These are phyloP conservation scores for Thereva nobilitata DNA, from an alignment of 2,888 invertebrate genomes.

Conservation along the genomic window DNA sequence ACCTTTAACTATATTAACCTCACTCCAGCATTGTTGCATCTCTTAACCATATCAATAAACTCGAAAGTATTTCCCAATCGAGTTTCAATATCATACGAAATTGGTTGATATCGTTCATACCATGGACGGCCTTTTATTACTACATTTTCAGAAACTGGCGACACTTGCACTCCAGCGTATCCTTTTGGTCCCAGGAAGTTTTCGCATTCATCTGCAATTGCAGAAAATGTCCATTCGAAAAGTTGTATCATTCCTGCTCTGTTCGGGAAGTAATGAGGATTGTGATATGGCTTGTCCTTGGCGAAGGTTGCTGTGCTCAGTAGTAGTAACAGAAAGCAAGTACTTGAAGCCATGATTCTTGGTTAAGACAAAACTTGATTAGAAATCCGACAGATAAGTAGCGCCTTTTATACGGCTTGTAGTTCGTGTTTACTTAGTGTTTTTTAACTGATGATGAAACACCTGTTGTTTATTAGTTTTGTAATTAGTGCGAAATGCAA, in stretches of 20 bases:
- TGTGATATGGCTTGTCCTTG: conserved; percentile 44
- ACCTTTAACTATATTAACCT: neutral
- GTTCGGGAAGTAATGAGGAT: conserved; percentile 59
- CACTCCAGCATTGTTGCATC: conserved; percentile 25
- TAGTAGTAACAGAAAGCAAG: no score
- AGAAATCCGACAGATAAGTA: no score
- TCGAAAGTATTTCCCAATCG: conserved; percentile 17
- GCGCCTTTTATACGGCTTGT: no score
- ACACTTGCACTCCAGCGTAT: conserved; percentile 67
- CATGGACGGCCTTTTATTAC: conserved; percentile 67
- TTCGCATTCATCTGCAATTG: conserved; percentile 73
- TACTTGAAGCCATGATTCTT: no score
- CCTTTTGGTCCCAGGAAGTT: conserved; percentile 68
- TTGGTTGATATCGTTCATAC: conserved; percentile 62
- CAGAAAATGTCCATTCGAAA: conserved; percentile 75
- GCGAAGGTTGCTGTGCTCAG: no score
- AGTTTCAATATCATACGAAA: conserved; percentile 23
- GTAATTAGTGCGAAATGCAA: no score
- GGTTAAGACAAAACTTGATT: no score
- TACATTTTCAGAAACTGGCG: conserved; percentile 71
- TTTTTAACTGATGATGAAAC: no score
- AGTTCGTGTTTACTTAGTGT: no score
- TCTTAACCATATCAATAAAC: conserved; percentile 16
- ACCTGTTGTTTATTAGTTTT: no score
- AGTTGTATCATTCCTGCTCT: conserved; percentile 65